phyloP scores from a whole-genome alignment of 2,888 invertebrate genomes.

The Cheilosia impressa region DNA sequence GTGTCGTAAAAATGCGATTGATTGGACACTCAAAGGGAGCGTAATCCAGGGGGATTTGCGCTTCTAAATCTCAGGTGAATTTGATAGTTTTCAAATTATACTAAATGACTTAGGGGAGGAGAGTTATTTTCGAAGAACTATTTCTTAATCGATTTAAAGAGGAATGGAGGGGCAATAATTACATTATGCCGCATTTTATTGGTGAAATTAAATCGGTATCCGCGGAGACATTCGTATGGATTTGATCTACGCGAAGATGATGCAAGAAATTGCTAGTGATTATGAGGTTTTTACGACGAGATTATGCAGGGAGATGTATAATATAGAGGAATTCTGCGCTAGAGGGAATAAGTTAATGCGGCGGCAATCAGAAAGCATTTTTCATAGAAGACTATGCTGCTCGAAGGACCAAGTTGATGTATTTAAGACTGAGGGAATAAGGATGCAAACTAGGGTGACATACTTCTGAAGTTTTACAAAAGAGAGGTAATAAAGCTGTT shows the following conservation, averaged over 20 bases:
- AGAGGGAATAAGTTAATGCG: too few relatives aligned
- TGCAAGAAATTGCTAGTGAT: background rate
- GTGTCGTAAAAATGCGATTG: slow-evolving; percentile 66
- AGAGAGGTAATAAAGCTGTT: too few relatives aligned
- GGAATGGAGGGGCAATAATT: background rate
- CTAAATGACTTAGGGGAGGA: background rate
- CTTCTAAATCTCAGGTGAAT: slow-evolving; percentile 73
- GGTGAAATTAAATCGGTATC: background rate
- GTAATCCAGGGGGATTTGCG: slow-evolving; percentile 23
- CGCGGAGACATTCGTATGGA: background rate
- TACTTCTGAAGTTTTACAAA: too few relatives aligned
- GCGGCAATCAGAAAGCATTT: too few relatives aligned
- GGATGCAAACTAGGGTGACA: too few relatives aligned
- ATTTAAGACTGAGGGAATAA: too few relatives aligned
- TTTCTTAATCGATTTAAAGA: slow-evolving; percentile 53
- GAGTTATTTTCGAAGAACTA: slow-evolving; percentile 42
- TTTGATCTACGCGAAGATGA: background rate
- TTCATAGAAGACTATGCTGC: too few relatives aligned
- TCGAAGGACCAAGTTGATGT: too few relatives aligned
- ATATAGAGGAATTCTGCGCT: background rate
- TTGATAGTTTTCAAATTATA: slow-evolving; percentile 42
- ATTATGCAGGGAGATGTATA: background rate
- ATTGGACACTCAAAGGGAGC: slow-evolving; percentile 44
- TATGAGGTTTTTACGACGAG: background rate
- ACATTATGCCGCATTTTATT: background rate